phyloP scores from a whole-genome alignment of 2,888 invertebrate species.

The Itoplectis maculator region DNA sequence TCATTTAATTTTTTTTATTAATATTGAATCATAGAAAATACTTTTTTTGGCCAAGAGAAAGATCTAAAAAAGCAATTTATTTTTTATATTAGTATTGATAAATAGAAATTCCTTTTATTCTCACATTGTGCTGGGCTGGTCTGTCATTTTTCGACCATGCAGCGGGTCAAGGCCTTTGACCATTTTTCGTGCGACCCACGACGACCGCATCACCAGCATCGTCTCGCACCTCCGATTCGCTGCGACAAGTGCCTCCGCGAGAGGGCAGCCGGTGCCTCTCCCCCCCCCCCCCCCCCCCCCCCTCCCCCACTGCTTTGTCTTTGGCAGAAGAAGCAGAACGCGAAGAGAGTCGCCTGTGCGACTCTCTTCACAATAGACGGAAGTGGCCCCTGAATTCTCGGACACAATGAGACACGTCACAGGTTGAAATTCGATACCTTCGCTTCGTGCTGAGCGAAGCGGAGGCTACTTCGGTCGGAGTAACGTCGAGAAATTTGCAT shows the following conservation, averaged over 20 bases:
- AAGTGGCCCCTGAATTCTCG: constrained; percentile 61
- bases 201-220: constrained; percentile 36
- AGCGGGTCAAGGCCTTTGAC: constrained; percentile 34
- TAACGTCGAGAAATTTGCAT: constrained; percentile 60
- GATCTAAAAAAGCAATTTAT: no score
- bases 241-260: constrained; percentile 29
- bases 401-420: constrained; percentile 72
- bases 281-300: constrained; percentile 49
- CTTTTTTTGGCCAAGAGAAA: no score
- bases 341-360: not conserved
- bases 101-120: no score
- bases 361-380: constrained; percentile 77
- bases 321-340: constrained; percentile 9
- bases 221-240: constrained; percentile 18
- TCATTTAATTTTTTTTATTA: no score
- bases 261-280: constrained; percentile 72
- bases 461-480: not conserved
- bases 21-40: no score
- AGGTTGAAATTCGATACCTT: constrained; percentile 72
- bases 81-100: no score
- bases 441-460: constrained; percentile 47
- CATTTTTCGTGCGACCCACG: constrained; percentile 43
- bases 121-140: no score
- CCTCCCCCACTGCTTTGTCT: no score
- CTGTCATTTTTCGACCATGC: no score